These are phyloP conservation scores for Achroia grisella DNA, from an alignment of 1,140 invertebrate genomes.

Conservation along the genomic window DNA sequence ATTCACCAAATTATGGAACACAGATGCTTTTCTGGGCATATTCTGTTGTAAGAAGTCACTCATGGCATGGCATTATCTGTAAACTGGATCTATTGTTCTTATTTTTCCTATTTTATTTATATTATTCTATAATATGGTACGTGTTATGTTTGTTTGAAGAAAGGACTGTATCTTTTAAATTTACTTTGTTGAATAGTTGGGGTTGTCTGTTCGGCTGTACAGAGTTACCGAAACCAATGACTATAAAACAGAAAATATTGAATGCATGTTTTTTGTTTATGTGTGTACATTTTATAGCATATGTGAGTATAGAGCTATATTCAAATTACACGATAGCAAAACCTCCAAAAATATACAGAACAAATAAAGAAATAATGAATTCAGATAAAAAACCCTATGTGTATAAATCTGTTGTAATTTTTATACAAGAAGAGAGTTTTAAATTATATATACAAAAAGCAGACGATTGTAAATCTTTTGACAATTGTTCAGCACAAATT, in stretches of 20 bases:
- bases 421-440: slow-evolving; percentile 37
- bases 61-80: slow-evolving; percentile 34
- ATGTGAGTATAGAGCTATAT: slow-evolving; percentile 43
- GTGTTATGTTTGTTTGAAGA: slow-evolving; percentile 30
- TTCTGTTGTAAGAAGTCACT: slow-evolving; percentile 32
- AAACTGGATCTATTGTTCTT: slow-evolving; percentile 39
- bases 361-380: slow-evolving; percentile 32
- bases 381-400: slow-evolving; percentile 38
- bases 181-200: slow-evolving; percentile 35
- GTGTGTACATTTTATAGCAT: slow-evolving; percentile 40
- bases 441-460: slow-evolving; percentile 36
- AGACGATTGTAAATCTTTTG: slow-evolving; percentile 28
- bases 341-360: slow-evolving; percentile 34
- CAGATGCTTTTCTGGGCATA: slow-evolving; percentile 49
- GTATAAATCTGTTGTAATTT: slow-evolving; percentile 27
- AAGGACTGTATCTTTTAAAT: slow-evolving; percentile 17
- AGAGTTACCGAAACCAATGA: slow-evolving; percentile 27
- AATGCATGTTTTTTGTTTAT: slow-evolving; percentile 38
- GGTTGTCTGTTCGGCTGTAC: slow-evolving; percentile 39
- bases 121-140: slow-evolving; percentile 34
- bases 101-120: slow-evolving; percentile 42
- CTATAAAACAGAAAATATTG: slow-evolving; percentile 43
- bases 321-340: slow-evolving; percentile 43
- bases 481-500: slow-evolving; percentile 29
- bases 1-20: slow-evolving; percentile 44